phyloP scores from a whole-genome alignment of 2,888 invertebrate genomes.

The Microlaimidae sp. region DNA sequence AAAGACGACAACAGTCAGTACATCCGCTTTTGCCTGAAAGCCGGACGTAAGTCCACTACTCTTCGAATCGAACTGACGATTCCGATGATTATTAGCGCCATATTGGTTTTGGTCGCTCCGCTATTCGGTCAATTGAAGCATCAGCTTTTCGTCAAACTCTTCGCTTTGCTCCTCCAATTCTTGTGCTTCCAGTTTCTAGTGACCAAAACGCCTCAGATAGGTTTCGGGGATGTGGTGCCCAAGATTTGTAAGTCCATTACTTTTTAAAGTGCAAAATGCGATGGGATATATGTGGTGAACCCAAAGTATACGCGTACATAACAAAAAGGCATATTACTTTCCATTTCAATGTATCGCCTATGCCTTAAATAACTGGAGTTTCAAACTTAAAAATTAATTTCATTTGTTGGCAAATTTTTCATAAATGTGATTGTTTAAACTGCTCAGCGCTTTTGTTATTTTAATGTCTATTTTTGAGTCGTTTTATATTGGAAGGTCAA shows the following conservation, averaged over 20 bases:
- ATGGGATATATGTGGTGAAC: no score
- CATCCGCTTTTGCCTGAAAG: slow-evolving; percentile 24
- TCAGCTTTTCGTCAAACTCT: slow-evolving; percentile 27
- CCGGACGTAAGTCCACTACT: slow-evolving; percentile 23
- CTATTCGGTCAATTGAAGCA: slow-evolving; percentile 28
- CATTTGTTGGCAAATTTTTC: no score
- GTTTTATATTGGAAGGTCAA: no score
- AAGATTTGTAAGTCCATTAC: slow-evolving; percentile 23
- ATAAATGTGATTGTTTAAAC: no score
- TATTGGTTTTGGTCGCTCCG: slow-evolving; percentile 25
- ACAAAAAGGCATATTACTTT: no score
- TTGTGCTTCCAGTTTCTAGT: slow-evolving; percentile 29
- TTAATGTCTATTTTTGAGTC: no score
- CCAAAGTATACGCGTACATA: no score
- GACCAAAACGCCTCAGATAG: slow-evolving; percentile 25
- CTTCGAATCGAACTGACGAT: slow-evolving; percentile 25
- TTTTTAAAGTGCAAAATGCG: not conserved
- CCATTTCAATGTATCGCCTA: no score
- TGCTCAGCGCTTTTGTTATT: no score
- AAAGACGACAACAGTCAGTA: not conserved
- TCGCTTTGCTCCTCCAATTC: slow-evolving; percentile 28
- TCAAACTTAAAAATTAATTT: no score
- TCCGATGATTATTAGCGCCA: slow-evolving; percentile 25
- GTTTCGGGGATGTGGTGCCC: slow-evolving; percentile 24
- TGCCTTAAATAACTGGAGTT: no score